These are phyloP conservation scores for Sebastes ruberrimus DNA, from an alignment of 2,797 vertebrate species.

Conservation along the genomic window DNA sequence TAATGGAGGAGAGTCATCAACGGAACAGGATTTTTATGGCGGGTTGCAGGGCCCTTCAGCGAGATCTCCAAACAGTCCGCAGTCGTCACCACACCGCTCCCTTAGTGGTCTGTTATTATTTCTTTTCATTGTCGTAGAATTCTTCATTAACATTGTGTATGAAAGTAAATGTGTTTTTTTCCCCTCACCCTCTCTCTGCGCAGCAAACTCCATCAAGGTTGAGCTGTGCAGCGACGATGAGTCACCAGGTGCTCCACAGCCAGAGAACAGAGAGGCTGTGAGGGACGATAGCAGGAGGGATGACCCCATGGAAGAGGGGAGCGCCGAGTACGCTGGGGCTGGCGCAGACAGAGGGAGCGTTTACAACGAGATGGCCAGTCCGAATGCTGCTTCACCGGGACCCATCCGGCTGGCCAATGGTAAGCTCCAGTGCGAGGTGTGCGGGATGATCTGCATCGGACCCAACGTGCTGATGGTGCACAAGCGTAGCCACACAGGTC, in stretches of 20 bases:
- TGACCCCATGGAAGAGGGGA: constrained; percentile 82
- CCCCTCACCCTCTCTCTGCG: neutral
- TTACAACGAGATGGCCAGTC: constrained; percentile 86
- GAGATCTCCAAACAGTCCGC: constrained; percentile 93
- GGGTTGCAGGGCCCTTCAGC: constrained; percentile 86
- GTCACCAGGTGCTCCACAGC: constrained; percentile 83
- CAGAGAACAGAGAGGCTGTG: constrained; percentile 84
- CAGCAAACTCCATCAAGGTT: constrained; percentile 95
- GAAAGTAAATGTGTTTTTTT: constrained; percentile 5
- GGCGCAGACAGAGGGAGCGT: constrained; percentile 81
- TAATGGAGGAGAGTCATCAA: constrained; percentile 91
- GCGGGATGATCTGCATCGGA: constrained; percentile 96
- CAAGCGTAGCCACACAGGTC: constrained; percentile 97
- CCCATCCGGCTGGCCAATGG: constrained; percentile 93
- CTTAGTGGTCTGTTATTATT: constrained; percentile 86
- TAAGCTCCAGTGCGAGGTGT: constrained; percentile 95
- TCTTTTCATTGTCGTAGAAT: neutral
- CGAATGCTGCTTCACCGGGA: constrained; percentile 88
- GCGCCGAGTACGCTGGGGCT: constrained; percentile 75
- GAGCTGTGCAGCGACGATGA: constrained; percentile 96
- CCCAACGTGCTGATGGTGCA: constrained; percentile 98
- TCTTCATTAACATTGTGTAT: neutral
- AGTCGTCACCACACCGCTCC: constrained; percentile 91
- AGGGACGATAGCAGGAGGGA: constrained; percentile 85
- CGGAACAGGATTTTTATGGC: constrained; percentile 92